These are phyloP conservation scores for Acanthopagrus latus DNA, from an alignment of 2,797 vertebrate genomes.

Conservation along the genomic window DNA sequence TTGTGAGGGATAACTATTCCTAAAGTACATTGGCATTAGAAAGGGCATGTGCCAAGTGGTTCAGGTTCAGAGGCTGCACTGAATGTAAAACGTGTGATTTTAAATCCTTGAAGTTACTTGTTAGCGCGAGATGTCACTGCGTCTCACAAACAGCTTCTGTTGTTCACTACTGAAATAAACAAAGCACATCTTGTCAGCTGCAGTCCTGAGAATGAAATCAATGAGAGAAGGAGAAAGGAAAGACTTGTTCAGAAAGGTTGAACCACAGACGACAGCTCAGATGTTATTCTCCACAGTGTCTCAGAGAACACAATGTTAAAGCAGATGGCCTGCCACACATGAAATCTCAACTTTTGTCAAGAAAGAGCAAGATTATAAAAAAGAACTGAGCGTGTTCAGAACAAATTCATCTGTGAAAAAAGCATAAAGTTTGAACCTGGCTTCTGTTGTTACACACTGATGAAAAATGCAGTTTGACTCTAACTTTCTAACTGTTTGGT, in stretches of 20 bases:
- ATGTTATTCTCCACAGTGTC: constrained; percentile 19
- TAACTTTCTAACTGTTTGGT: neutral
- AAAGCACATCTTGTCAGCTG: constrained; percentile 15
- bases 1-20: too few relatives aligned
- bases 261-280: constrained; percentile 30
- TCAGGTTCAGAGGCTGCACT: constrained; percentile 12
- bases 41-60: neutral
- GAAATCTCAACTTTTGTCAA: constrained; percentile 14
- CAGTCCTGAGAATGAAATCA: neutral
- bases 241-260: constrained; percentile 20
- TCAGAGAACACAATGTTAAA: constrained; percentile 20
- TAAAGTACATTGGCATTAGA: too few relatives aligned
- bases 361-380: constrained; percentile 21
- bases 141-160: constrained; percentile 8
- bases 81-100: neutral
- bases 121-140: neutral
- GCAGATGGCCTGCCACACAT: constrained; percentile 41
- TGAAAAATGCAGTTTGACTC: neutral
- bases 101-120: constrained; percentile 1
- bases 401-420: constrained; percentile 6
- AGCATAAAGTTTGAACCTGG: neutral
- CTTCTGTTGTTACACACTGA: constrained; percentile 9
- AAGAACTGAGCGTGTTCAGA: neutral
- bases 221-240: neutral
- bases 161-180: constrained; percentile 26